Evolutionary conservation across 2,797 vertebrate genomes (phyloP).

Genomic region (Aldrovandia affinis): DNA sequence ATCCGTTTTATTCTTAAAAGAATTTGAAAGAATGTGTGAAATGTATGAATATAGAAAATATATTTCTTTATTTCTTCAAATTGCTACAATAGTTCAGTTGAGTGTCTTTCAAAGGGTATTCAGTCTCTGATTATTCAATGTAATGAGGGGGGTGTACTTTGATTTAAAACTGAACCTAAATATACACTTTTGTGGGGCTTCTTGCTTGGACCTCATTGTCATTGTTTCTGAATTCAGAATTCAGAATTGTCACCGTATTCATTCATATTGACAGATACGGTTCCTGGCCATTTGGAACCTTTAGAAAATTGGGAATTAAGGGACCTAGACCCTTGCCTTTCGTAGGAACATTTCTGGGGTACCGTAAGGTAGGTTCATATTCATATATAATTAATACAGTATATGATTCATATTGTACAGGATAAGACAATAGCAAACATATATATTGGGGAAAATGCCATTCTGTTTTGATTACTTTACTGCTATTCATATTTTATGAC

Average conservation of each 20-base stretch:
- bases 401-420: neutral
- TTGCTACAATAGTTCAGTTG: no score
- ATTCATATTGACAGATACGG: constrained; percentile 64
- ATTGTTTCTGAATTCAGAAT: neutral
- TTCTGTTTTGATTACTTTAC: no score
- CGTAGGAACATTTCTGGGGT: constrained; percentile 59
- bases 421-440: no score
- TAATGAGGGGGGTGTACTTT: neutral
- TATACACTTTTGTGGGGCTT: neutral
- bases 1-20: no score
- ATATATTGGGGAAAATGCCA: no score
- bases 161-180: neutral
- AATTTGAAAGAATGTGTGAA: no score
- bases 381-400: neutral
- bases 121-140: neutral
- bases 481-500: no score
- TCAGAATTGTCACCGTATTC: constrained; percentile 11
- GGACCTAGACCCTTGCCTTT: constrained; percentile 65
- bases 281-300: constrained; percentile 57
- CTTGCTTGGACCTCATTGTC: neutral
- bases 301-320: constrained; percentile 73
- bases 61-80: no score
- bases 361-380: constrained; percentile 50
- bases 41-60: no score
- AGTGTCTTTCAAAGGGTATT: neutral